Evolutionary conservation across 2,113 vertebrate species (phyloP).

Genomic region (Lophochroa leadbeateri): DNA sequence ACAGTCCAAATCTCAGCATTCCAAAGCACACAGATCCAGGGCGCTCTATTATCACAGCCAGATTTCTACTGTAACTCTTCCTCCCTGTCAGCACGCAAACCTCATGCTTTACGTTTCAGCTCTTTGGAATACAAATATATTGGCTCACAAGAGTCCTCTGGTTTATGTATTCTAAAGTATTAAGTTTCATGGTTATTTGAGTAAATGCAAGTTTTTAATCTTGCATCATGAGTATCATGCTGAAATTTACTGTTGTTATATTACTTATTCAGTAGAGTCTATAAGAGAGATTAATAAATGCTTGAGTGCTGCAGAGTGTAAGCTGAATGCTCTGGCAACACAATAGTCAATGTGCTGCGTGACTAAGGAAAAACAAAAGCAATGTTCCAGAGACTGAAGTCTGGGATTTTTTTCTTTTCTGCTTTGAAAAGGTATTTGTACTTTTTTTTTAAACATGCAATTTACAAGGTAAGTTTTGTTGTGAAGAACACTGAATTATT

Average conservation of each 20-base stretch:
- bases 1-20: background rate
- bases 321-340: background rate
- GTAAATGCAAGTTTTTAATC: background rate
- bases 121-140: background rate
- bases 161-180: background rate
- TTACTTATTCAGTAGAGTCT: background rate
- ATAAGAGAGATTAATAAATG: background rate
- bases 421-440: background rate
- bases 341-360: background rate
- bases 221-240: background rate
- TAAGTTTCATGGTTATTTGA: background rate
- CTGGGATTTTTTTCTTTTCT: background rate
- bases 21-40: background rate
- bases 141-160: background rate
- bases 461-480: slow-evolving; percentile 9
- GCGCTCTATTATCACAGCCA: background rate
- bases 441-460: background rate
- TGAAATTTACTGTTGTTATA: background rate
- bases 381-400: background rate
- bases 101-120: background rate
- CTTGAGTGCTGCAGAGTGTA: background rate
- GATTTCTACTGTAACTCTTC: background rate
- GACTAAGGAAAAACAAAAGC: background rate
- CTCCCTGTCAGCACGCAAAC: background rate
- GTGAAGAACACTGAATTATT: background rate